A percentile compares a stretch with the other conserved stretches of the same genome.
phyloP scores from a whole-genome alignment of 2,888 invertebrate genomes.

The Thysanoteuthis rhombus region DNA sequence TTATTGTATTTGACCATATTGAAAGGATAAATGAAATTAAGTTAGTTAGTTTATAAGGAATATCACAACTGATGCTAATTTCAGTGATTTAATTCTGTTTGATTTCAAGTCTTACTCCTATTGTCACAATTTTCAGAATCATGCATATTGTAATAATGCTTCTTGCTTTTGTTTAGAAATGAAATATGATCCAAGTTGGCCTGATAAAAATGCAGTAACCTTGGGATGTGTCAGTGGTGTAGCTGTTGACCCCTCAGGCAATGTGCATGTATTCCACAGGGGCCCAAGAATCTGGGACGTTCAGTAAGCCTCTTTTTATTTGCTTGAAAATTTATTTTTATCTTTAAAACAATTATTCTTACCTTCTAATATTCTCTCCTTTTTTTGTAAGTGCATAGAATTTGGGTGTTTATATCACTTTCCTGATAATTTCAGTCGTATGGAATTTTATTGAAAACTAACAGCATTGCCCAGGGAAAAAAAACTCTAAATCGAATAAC shows the following conservation, averaged over 20 bases:
- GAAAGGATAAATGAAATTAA: no score
- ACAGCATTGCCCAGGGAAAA: no score
- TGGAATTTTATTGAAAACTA: no score
- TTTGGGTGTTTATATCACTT: no score
- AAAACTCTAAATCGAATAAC: no score
- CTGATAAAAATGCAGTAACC: slow-evolving; percentile 31
- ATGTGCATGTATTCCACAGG: slow-evolving; percentile 87
- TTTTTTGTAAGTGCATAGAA: no score
- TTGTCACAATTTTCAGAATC: background rate
- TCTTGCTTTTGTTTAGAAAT: slow-evolving; percentile 1
- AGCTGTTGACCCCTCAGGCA: slow-evolving; percentile 81
- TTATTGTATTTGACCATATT: no score
- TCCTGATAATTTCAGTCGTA: no score
- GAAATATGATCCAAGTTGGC: slow-evolving; percentile 20
- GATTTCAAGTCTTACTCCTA: no score
- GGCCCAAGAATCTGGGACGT: slow-evolving; percentile 82
- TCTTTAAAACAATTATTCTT: background rate
- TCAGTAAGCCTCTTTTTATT: slow-evolving; percentile 70
- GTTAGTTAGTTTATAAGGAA: no score
- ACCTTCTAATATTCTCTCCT: background rate
- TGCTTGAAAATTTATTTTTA: background rate
- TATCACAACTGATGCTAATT: no score
- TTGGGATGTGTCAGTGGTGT: slow-evolving; percentile 87
- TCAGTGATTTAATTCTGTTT: no score
- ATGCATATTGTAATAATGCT: background rate